phyloP scores from a whole-genome alignment of 2,888 invertebrate genomes.

The Troides helena region DNA sequence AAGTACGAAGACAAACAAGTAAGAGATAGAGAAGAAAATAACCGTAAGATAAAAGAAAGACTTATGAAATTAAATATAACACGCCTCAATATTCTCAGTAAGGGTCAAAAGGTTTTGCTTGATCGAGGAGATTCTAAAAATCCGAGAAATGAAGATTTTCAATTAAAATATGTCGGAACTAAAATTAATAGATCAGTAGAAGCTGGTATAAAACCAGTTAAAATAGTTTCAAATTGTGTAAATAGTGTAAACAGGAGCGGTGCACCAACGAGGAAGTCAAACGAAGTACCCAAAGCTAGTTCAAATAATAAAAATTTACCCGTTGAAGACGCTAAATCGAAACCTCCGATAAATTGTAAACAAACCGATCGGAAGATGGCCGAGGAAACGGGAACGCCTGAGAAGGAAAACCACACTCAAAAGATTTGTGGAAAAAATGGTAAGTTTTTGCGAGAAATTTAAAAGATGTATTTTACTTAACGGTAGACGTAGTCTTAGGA shows the following conservation, averaged over 20 bases:
- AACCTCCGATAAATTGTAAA: background rate
- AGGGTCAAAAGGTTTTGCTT: constrained; percentile 9
- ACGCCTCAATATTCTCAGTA: background rate
- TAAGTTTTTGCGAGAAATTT: background rate
- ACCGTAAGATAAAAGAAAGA: constrained; percentile 5
- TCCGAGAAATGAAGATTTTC: background rate
- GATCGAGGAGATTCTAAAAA: constrained; percentile 22
- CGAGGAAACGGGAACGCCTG: constrained; percentile 4
- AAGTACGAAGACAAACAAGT: constrained; percentile 3
- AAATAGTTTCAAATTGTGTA: background rate
- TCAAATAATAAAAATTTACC: background rate
- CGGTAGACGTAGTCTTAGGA: no score
- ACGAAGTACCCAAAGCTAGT: background rate
- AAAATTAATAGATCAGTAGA: constrained; percentile 11
- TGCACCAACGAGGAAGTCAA: background rate
- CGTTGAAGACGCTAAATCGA: constrained; percentile 1
- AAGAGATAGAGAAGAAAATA: constrained; percentile 9
- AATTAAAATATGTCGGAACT: constrained; percentile 12
- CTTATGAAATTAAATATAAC: background rate
- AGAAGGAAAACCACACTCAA: constrained; percentile 1
- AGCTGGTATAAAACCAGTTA: constrained; percentile 4
- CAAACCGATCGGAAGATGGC: background rate
- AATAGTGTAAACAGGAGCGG: background rate
- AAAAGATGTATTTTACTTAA: no score
- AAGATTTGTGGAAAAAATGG: constrained; percentile 9